Evolutionary conservation across 2,797 vertebrate species (phyloP), one percentile per base, ranked within the genome.

Genomic region (Sebastes matsubarae): DNA sequence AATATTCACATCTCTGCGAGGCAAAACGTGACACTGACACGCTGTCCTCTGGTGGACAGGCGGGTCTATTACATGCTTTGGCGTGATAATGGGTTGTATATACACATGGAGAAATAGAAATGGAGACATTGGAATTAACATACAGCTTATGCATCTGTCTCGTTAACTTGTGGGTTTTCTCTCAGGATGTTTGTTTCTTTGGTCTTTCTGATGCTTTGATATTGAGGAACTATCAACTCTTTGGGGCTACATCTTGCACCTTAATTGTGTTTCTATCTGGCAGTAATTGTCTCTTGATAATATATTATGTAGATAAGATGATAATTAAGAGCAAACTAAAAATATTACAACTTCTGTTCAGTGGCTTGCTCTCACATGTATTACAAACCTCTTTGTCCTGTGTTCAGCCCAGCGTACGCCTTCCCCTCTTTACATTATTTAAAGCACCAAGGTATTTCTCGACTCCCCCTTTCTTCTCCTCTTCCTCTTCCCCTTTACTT

Each of bases 361-460:
- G 6, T 36, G 50, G 7, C 52, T 59, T 13, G 13, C 63, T 76
- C 66, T 57, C 46, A 59, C 4, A 32, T 50, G 52, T 63, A 54
- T 46, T 52, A 36, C 18, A 11, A 50, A 66, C 52, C 74, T 82
- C 86, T 85, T 84, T 79, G 75, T 90, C 76, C 77, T 87, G 24
- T 73, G 57, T 27, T 86, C 75, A 54, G 77, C 75, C 70, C 55
- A 13, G 72, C 22, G 63, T 64, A 27, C 4, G 63, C 75, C 32
- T 75, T 88, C 79, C 71, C 77, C 80, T 87, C 81, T 77, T 81
- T 89, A 72, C 83, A 87, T 92, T 87, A 89, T 92, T 89, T 82
- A 90, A 80, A 87, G 59, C 85, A 86, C 64, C 2, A 22, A 76
- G 58, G 74, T 77, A 83, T 82, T 79, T 78, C 25, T 81, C 18